Evolutionary conservation across 2,888 invertebrate species (phyloP), one percentile per base, ranked within the genome.

Genomic region (Zootermopsis nevadensis): DNA sequence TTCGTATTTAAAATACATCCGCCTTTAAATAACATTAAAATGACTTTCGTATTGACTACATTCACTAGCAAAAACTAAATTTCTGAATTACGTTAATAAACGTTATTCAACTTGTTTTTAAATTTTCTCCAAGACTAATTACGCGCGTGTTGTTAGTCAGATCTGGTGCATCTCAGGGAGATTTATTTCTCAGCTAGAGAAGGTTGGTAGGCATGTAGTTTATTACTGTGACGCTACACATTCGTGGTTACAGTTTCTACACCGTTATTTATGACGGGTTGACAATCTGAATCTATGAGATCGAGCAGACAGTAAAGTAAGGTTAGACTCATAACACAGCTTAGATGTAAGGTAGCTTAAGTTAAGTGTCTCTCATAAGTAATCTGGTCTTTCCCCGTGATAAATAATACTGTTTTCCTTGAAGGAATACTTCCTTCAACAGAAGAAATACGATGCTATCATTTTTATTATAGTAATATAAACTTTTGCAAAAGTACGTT

Each of bases 211-310:
- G 19, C n/a, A 27, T n/a, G 15, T 1, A n/a, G n/a, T 12, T n/a
- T 27, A 60, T 8, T 27, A 15, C 60, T 60, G 60, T 60, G 12
- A n/a, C 7, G 27, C 60, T 1, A 12, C 12, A 15, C 12, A 6
- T 60, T n/a, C 12, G 60, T 60, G 27, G 60, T 0, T 4, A 4
- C 22, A n/a, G 19, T 55, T 8, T 15, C 2, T 55, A 1, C 22
- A 22, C 69, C 33, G 33, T 69, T 69, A 69, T 31, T 69, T 69
- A 69, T 33, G 7, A 33, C 69, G 33, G 8, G 69, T 69, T 69
- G 69, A 69, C 69, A 69, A 69, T 69, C 33, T 69, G 69, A 69
- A 69, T 69, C 15, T 69, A 69, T 69, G 69, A 19, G 69, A 33
- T 33, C 69, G 69, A 22, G 66, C 31, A 60, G 60, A 60, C 60